Evolutionary conservation across 92 coral and sea anemone species (phyloP).

Genomic region (Phymanthus crucifer): DNA sequence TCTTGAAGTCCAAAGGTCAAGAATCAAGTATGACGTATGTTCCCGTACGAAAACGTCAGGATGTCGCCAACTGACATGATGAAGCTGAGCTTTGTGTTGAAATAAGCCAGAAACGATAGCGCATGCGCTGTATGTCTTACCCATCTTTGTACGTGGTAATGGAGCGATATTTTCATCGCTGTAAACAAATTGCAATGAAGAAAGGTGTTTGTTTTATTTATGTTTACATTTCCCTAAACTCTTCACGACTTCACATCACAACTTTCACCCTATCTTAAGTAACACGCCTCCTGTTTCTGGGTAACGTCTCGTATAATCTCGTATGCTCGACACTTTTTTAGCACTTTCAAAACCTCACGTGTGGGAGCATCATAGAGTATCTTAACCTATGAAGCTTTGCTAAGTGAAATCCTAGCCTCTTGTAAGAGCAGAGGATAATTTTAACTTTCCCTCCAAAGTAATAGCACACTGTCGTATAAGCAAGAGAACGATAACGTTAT

Average conservation of each 20-base stretch:
- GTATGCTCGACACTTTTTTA: not conserved
- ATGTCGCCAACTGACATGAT: slow-evolving; percentile 20
- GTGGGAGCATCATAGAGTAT: not conserved
- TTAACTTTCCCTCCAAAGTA: too few species aligned
- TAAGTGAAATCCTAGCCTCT: not conserved
- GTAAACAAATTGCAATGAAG: not conserved
- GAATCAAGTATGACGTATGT: slow-evolving; percentile 15
- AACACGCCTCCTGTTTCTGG: not conserved
- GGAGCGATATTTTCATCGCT: not conserved
- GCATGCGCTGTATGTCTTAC: not conserved
- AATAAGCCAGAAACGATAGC: not conserved
- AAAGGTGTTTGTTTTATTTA: not conserved
- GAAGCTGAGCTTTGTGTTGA: not conserved
- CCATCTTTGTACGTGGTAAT: not conserved
- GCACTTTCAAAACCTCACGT: not conserved
- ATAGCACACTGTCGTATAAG: not conserved
- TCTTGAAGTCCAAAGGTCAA: not conserved
- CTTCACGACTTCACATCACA: not conserved
- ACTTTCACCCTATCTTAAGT: not conserved
- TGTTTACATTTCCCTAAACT: not conserved
- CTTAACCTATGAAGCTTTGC: not conserved
- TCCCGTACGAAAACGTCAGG: not conserved
- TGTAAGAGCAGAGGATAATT: too few species aligned
- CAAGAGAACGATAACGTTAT: not conserved
- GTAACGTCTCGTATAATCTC: not conserved